Evolutionary conservation across 1,140 invertebrate genomes (phyloP).

Genomic region (Catajapyx aquilonaris): DNA sequence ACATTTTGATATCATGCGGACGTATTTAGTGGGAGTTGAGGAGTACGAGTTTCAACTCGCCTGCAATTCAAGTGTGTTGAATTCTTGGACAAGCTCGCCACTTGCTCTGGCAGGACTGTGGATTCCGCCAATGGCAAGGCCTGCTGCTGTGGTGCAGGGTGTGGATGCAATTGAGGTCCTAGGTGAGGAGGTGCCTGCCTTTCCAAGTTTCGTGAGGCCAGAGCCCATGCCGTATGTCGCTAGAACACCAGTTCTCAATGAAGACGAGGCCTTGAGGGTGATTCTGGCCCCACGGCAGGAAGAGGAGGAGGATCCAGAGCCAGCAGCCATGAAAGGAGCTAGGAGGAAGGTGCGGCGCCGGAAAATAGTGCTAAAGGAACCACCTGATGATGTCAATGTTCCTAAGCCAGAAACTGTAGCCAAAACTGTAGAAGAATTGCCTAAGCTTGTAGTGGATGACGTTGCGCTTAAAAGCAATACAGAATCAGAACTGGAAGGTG

Average conservation of each 20-base stretch:
- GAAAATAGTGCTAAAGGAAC: no score
- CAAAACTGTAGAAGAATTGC: no score
- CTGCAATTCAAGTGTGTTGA: conserved; percentile 69
- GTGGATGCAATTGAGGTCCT: not conserved
- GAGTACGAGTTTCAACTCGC: conserved; percentile 54
- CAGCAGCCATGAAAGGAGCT: no score
- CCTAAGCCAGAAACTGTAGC: no score
- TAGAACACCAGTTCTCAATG: not conserved
- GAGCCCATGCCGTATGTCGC: not conserved
- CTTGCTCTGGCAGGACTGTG: conserved; percentile 64
- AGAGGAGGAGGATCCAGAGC: no score
- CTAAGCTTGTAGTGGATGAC: no score
- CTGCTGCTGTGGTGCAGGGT: not conserved
- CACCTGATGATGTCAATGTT: no score
- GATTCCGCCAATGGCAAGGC: conserved; percentile 37
- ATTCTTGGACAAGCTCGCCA: conserved; percentile 70
- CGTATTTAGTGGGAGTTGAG: conserved; percentile 54
- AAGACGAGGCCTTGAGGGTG: not conserved
- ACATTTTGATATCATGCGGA: conserved; percentile 50
- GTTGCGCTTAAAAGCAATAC: no score
- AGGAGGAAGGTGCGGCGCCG: no score
- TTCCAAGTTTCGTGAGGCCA: not conserved
- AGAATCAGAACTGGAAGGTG: no score
- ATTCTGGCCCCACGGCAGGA: not conserved
- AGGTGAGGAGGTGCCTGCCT: not conserved